phyloP scores from a whole-genome alignment of 2,888 invertebrate genomes.

The Dicyrtoma fusca region DNA sequence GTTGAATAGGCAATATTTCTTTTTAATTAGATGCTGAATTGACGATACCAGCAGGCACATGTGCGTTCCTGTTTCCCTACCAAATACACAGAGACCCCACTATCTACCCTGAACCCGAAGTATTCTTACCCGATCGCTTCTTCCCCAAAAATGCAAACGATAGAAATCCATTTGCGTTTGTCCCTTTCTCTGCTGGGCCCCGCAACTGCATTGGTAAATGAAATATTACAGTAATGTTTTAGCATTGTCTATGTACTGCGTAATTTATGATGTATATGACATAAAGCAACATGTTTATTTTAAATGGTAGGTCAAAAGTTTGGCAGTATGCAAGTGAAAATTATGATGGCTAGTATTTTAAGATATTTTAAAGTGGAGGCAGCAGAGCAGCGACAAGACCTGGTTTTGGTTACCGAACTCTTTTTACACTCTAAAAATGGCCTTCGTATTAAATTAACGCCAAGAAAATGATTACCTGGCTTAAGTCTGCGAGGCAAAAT shows the following conservation, averaged over 20 bases:
- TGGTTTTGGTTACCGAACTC: constrained; percentile 66
- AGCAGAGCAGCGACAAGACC: constrained; percentile 57
- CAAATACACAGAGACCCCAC: constrained; percentile 32
- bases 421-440: constrained; percentile 63
- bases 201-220: constrained; percentile 41
- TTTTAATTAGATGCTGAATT: no score
- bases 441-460: constrained; percentile 7
- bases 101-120: constrained; percentile 37
- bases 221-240: no score
- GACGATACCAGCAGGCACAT: constrained; percentile 28
- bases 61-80: constrained; percentile 30
- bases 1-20: no score
- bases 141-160: constrained; percentile 29
- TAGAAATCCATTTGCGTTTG: constrained; percentile 35
- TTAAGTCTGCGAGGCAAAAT: no score
- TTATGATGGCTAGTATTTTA: constrained; percentile 65
- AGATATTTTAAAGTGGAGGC: constrained; percentile 65
- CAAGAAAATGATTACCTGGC: no score
- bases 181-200: constrained; percentile 42
- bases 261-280: no score
- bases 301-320: constrained; percentile 63
- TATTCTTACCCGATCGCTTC: constrained; percentile 38
- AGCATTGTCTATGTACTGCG: no score
- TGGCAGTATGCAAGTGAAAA: constrained; percentile 66
- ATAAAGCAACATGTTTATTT: neutral